Base-by-base conservation (phyloP, 2,888 invertebrate species). In the Meta bourneti region DNA sequence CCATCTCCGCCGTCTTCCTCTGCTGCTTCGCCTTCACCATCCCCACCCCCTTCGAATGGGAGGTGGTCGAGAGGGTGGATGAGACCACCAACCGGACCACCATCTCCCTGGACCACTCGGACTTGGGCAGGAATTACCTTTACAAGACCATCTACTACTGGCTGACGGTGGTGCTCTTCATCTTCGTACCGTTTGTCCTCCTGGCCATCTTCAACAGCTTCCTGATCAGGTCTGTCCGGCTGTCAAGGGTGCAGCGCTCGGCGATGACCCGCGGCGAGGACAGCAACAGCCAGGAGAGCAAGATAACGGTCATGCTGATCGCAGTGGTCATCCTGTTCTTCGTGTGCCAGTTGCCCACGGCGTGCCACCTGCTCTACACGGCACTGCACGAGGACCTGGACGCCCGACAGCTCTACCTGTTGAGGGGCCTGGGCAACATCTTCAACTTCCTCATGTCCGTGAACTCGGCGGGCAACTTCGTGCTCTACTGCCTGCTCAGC, bases 261-360 rank as follows among this genome's bases (percentile, higher is more conserved):
- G 81, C 93, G 9, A 93, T 94, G 94, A 93, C 93, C 20, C 77
- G 90, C 54, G 93, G 90, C 0, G 89, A 90, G 80, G 82, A 54
- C 34, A 86, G 86, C 75, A 92, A 84, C 69, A 85, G 88, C 52
- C 94, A 94, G 77, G 94, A 94, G 89, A 93, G 90, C 34, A 94
- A 95, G 74, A 95, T 95, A 34, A 96, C 96, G 6, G 94, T 95
- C 8, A 95, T 96, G 95, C 94, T 96, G 34, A 95, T 95, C 34
- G 94, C 95, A 5, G 95, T 96, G 19, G 96, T 96, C 9, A 94
- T 96, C 48, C 95, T 96, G 34, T 96, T 96, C 93, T 94, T 95
- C 13, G 90, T 95, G 9, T 95, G 95, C 90, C 95, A 96, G 93
- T 94, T 95, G 9, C 96, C 96, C 6, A 94, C 95, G 93, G 95